phyloP scores from a whole-genome alignment of 1,140 invertebrate species.

The Antheraea mylitta region DNA sequence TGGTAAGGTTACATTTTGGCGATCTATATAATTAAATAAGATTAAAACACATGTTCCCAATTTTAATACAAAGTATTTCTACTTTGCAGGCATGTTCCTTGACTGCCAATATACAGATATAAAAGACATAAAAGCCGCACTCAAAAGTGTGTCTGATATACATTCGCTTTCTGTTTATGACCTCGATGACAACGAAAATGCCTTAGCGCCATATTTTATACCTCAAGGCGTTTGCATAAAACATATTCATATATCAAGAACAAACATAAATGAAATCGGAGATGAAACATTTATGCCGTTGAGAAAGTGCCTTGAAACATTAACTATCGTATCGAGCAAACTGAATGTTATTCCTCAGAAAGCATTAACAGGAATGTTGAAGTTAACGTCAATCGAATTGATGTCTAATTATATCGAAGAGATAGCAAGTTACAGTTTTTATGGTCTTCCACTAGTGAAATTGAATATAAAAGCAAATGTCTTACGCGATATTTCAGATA shows the following conservation, averaged over 20 bases:
- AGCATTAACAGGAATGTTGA: constrained; percentile 85
- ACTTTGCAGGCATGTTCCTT: constrained; percentile 59
- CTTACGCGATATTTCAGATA: constrained; percentile 88
- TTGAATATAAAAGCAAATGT: constrained; percentile 92
- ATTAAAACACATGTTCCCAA: not conserved
- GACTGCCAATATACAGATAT: constrained; percentile 64
- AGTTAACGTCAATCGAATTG: constrained; percentile 88
- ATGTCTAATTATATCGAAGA: constrained; percentile 91
- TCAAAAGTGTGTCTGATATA: constrained; percentile 56
- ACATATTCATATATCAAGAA: constrained; percentile 91
- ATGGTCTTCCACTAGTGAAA: constrained; percentile 89
- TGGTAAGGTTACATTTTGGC: constrained; percentile 43
- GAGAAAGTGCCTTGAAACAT: constrained; percentile 87
- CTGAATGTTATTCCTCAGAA: constrained; percentile 90
- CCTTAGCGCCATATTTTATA: constrained; percentile 69
- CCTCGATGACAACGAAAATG: constrained; percentile 62
- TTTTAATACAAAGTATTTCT: constrained; percentile 7
- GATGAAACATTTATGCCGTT: constrained; percentile 85
- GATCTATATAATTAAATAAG: constrained; percentile 17
- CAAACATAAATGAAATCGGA: constrained; percentile 85
- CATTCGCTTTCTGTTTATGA: constrained; percentile 66
- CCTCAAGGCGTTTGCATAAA: constrained; percentile 84
- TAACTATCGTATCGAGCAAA: constrained; percentile 90
- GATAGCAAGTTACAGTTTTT: constrained; percentile 92
- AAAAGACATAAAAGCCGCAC: constrained; percentile 65